Evolutionary conservation across 1,140 invertebrate species (phyloP), one percentile per base, ranked within the genome.

Genomic region (Drosophila melanica): DNA sequence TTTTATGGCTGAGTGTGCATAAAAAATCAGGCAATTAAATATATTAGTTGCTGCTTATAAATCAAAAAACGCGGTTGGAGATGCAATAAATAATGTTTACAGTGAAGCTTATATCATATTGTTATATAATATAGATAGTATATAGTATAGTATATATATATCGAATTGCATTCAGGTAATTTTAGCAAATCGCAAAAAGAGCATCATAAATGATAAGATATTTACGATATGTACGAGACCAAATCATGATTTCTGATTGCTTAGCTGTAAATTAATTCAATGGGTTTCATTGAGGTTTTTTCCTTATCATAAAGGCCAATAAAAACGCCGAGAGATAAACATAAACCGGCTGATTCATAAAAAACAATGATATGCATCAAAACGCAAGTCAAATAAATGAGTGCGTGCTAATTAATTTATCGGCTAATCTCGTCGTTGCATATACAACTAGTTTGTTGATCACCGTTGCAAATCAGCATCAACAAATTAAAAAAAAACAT

Each of bases 361-460:
- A 54, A 65, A 65, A 35, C 20, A 63, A 47, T 33, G 41, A 12
- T 54, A 33, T n/a, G 33, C 33, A n/a, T 16, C 20, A 11, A n/a
- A 37, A 39, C 27, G 27, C 27, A 27, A 27, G 18, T 37, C 12
- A 51, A n/a, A n/a, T 51, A 6, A 14, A 27, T 30, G 16, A 9
- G 11, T 57, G 10, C 8, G 18, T 27, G 41, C 45, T 50, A 18
- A 62, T 62, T 16, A 14, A 53, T 4, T 53, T 33, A 23, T 23
- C 9, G 8, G 2, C 33, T 35, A 35, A 4, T 27, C 5, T 27
- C 6, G 27, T 27, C 23, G 1, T 23, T 23, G 20, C 20, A 23
- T 23, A 23, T 23, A 3, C 2, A 23, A 3, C 20, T 3, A 23
- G 2, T 4, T 23, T 33, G 8, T 33, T 5, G 27, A 50, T 41